Evolutionary conservation across 2,888 invertebrate genomes (phyloP).

Genomic region (Dolichopus griseipennis): DNA sequence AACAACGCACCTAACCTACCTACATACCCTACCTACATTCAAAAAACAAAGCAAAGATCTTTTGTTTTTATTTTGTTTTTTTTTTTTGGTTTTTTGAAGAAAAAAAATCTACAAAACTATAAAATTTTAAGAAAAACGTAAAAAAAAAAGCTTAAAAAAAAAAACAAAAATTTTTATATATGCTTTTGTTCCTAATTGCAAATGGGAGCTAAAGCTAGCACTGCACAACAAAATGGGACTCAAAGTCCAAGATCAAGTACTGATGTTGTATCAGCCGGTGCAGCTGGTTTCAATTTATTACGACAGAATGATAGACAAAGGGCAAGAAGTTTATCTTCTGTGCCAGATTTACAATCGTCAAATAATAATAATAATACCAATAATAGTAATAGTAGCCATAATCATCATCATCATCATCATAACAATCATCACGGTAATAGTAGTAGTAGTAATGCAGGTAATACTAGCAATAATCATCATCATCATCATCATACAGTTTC

Average conservation of each 20-base stretch:
- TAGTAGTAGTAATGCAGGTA: neutral
- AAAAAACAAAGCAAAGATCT: neutral
- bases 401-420: conserved; percentile 31
- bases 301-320: conserved; percentile 67
- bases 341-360: conserved; percentile 58
- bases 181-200: conserved; percentile 6
- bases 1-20: neutral
- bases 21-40: neutral
- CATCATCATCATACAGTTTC: conserved; percentile 42
- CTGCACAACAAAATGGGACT: conserved; percentile 57
- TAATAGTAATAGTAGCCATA: conserved; percentile 22
- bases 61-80: too few relatives aligned
- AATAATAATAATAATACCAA: conserved; percentile 28
- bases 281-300: conserved; percentile 58
- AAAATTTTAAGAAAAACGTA: neutral
- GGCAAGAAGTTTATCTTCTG: conserved; percentile 73
- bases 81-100: too few relatives aligned
- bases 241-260: conserved; percentile 64
- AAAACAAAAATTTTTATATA: neutral
- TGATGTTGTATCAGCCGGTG: conserved; percentile 50
- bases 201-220: conserved; percentile 9
- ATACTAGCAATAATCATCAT: conserved; percentile 37
- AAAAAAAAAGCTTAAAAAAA: neutral
- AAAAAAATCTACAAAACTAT: neutral
- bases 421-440: conserved; percentile 28